These are phyloP conservation scores for Oscheius sp. DNA, from an alignment of 2,888 invertebrate genomes.

Conservation along the genomic window DNA sequence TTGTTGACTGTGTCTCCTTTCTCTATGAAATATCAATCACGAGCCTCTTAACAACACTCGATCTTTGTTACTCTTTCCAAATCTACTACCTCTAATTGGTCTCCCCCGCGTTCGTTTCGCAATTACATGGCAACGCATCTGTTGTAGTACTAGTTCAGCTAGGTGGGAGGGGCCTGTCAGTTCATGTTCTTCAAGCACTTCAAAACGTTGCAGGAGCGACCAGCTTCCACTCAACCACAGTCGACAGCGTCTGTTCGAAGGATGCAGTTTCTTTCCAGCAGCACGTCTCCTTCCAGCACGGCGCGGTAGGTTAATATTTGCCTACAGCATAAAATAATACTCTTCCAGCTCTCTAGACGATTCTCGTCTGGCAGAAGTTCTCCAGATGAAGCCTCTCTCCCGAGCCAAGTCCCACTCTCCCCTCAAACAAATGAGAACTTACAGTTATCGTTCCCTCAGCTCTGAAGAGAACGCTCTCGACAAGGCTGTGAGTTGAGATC, in stretches of 20 bases:
- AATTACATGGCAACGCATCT: no score
- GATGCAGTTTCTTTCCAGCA: slow-evolving; percentile 36
- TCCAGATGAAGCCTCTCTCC: slow-evolving; percentile 56
- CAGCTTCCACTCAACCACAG: slow-evolving; percentile 20
- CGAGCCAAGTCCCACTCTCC: slow-evolving; percentile 59
- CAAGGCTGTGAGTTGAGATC: slow-evolving; percentile 38
- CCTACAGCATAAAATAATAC: neutral
- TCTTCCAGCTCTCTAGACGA: slow-evolving; percentile 48
- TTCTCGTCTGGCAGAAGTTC: slow-evolving; percentile 40
- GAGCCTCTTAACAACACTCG: no score
- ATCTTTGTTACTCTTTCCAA: no score
- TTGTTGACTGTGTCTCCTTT: no score
- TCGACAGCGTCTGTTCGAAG: slow-evolving; percentile 29
- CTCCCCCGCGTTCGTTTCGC: no score
- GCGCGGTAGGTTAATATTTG: slow-evolving; percentile 8
- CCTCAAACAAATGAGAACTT: slow-evolving; percentile 63
- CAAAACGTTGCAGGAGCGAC: slow-evolving; percentile 29
- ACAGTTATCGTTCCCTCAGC: slow-evolving; percentile 54
- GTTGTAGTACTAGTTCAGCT: no score
- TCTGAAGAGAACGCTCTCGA: slow-evolving; percentile 61
- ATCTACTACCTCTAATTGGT: no score
- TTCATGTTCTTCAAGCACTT: slow-evolving; percentile 1
- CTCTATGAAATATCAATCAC: no score
- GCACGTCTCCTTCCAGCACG: slow-evolving; percentile 7
- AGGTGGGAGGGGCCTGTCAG: neutral